phyloP scores from a whole-genome alignment of 2,888 invertebrate genomes.

The Mycogona germanica region DNA sequence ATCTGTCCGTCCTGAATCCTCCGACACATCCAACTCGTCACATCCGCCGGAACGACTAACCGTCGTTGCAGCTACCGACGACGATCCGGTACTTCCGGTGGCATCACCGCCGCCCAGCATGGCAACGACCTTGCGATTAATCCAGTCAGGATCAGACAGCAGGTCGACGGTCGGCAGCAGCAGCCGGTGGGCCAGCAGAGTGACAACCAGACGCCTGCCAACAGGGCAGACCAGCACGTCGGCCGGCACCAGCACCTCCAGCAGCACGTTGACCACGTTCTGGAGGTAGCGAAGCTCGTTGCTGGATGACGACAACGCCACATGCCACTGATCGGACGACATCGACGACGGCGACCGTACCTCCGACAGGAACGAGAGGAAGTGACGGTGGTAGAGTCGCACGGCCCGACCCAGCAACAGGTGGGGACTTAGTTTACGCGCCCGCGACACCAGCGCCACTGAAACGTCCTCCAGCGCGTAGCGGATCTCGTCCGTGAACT shows the following conservation, averaged over 20 bases:
- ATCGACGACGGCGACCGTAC: background rate
- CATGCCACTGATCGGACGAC: conserved; percentile 5
- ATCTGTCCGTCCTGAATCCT: background rate
- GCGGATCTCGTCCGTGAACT: conserved; percentile 18
- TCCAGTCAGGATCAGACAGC: conserved; percentile 23
- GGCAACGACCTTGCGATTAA: conserved; percentile 20
- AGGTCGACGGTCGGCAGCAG: conserved; percentile 23
- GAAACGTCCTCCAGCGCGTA: conserved; percentile 20
- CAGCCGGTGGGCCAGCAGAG: conserved; percentile 19
- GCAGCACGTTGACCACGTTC: conserved; percentile 16
- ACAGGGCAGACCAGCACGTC: conserved; percentile 16
- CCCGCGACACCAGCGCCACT: conserved; percentile 18
- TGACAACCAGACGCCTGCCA: conserved; percentile 12
- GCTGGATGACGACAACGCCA: conserved; percentile 8
- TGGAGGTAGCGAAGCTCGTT: conserved; percentile 16
- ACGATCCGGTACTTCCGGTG: background rate
- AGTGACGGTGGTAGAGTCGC: conserved; percentile 16
- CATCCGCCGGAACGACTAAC: background rate
- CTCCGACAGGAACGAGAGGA: conserved; percentile 6
- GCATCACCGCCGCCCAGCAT: conserved; percentile 7
- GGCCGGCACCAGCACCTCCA: conserved; percentile 20
- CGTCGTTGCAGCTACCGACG: background rate
- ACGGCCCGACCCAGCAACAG: conserved; percentile 9
- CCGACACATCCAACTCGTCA: background rate
- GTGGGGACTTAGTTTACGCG: conserved; percentile 14